Conservation (phyloP, 2,888 invertebrate species). For the Macropis europaea region DNA sequence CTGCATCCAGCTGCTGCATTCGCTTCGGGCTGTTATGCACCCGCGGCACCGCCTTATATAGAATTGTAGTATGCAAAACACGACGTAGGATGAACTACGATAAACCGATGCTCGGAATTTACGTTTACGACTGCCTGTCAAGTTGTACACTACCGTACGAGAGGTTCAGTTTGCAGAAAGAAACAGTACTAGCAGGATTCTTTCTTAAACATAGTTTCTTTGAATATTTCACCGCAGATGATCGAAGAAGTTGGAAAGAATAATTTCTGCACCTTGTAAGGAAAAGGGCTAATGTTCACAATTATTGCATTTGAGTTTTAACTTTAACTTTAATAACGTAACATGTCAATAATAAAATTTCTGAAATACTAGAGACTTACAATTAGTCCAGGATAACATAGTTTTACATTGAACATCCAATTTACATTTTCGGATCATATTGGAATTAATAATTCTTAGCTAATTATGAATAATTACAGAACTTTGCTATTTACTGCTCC, state of each 20-base stretch:
- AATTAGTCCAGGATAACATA: no score
- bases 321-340: no score
- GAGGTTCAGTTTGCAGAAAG: constrained; percentile 25
- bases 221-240: background rate
- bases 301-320: no score
- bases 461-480: no score
- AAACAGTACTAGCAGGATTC: background rate
- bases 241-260: background rate
- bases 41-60: constrained; percentile 52
- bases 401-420: no score
- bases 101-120: constrained; percentile 51
- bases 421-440: no score
- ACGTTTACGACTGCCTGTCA: constrained; percentile 50
- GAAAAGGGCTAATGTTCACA: no score
- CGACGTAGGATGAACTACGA: constrained; percentile 43
- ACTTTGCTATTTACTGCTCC: no score
- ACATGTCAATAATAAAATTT: no score
- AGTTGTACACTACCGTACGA: constrained; percentile 31
- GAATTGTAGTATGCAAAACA: constrained; percentile 51
- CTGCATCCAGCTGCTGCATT: constrained; percentile 49
- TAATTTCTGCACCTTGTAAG: no score
- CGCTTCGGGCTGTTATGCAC: constrained; percentile 38
- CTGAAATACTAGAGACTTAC: no score
- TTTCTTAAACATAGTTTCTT: background rate
- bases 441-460: no score